Conservation (phyloP, 2,113 vertebrate genomes). For the Percina caprodes region DNA sequence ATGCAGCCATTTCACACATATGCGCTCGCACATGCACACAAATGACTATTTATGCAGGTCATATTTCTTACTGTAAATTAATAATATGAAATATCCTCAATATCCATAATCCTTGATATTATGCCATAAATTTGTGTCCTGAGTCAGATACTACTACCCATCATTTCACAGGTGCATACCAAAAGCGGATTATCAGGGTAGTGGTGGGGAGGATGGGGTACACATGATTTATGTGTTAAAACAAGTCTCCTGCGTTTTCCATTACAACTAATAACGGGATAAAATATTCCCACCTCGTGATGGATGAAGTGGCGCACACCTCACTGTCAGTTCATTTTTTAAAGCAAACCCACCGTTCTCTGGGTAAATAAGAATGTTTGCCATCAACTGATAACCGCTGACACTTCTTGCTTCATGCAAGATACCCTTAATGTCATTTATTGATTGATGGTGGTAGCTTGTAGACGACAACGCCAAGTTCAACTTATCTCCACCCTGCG, state of each 20-base stretch:
- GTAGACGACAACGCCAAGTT: constrained; percentile 22
- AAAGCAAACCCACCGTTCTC: constrained; percentile 78
- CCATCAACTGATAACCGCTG: constrained; percentile 65
- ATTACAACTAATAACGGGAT: constrained; percentile 83
- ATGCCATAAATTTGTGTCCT: constrained; percentile 80
- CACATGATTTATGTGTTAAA: constrained; percentile 85
- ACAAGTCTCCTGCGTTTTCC: constrained; percentile 81
- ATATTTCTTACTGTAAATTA: constrained; percentile 78
- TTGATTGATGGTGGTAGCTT: constrained; percentile 64
- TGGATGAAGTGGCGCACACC: constrained; percentile 79
- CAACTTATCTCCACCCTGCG: constrained; percentile 20
- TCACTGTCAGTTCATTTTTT: constrained; percentile 85
- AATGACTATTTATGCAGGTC: constrained; percentile 64
- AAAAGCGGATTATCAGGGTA: constrained; percentile 67
- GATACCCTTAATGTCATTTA: constrained; percentile 64
- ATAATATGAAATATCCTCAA: constrained; percentile 79
- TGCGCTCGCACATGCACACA: constrained; percentile 34
- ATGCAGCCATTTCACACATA: neutral
- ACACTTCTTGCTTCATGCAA: constrained; percentile 53
- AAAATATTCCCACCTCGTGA: constrained; percentile 81
- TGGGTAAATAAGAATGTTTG: constrained; percentile 83
- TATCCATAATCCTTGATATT: constrained; percentile 81
- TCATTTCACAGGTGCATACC: constrained; percentile 75
- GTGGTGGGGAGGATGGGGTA: constrained; percentile 1
- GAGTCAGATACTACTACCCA: constrained; percentile 68